Evolutionary conservation across 2,888 invertebrate species (phyloP).

Genomic region (Oligia strigilis): DNA sequence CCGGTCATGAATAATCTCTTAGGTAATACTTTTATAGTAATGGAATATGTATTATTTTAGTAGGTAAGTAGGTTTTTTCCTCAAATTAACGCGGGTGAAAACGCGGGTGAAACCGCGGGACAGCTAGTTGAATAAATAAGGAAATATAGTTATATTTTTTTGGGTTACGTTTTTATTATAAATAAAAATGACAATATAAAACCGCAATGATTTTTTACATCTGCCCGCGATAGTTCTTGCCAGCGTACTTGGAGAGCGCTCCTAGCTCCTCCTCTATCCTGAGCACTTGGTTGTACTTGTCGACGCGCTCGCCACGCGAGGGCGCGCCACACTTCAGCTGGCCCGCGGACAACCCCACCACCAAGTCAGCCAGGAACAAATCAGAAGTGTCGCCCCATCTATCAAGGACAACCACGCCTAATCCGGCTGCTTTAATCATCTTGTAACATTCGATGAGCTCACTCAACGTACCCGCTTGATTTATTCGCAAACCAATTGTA

Average conservation of each 20-base stretch:
- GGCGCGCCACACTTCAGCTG: constrained; percentile 99
- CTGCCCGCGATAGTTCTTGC: constrained; percentile 96
- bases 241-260: constrained; percentile 96
- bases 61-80: too few species aligned
- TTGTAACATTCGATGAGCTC: constrained; percentile 99
- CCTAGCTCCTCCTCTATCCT: constrained; percentile 99
- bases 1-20: too few species aligned
- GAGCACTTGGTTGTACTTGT: constrained; percentile 99
- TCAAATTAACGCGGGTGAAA: too few species aligned
- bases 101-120: too few species aligned
- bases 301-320: constrained; percentile 98
- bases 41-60: too few species aligned
- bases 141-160: too few species aligned
- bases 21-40: too few species aligned
- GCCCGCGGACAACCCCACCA: constrained; percentile 99
- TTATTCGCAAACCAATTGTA: constrained; percentile 97
- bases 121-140: not conserved
- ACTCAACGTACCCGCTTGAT: constrained; percentile 99
- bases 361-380: constrained; percentile 98
- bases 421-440: constrained; percentile 98
- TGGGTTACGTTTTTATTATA: not conserved
- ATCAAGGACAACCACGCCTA: constrained; percentile 91
- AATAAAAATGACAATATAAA: constrained; percentile 2
- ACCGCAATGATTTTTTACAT: not conserved
- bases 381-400: constrained; percentile 99